Percentiles rank a stretch among this genome's conserved stretches.
phyloP scores from a whole-genome alignment of 2,797 vertebrate genomes.

The Malacoctenus gilli region DNA sequence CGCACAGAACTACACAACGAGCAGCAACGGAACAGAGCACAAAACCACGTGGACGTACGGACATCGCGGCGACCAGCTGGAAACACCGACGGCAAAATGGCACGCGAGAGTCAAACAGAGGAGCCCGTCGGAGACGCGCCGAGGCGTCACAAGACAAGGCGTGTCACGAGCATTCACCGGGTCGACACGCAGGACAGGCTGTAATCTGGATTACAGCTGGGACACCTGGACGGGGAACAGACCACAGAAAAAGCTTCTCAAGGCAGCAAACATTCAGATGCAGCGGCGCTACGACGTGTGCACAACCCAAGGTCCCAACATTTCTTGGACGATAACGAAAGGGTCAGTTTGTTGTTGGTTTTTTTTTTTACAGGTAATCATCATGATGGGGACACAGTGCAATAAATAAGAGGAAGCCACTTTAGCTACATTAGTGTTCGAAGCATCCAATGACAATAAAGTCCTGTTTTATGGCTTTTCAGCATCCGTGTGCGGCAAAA shows the following conservation, averaged over 20 bases:
- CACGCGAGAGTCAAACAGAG: conserved; percentile 48
- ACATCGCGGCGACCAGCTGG: conserved; percentile 44
- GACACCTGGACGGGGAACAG: conserved; percentile 43
- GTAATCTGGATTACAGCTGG: conserved; percentile 46
- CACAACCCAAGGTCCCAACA: conserved; percentile 38
- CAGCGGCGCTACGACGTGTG: conserved; percentile 47
- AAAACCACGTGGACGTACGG: conserved; percentile 41
- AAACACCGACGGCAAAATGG: conserved; percentile 57
- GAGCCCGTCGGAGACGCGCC: conserved; percentile 45
- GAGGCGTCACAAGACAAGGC: conserved; percentile 43
- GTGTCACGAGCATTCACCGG: conserved; percentile 53
- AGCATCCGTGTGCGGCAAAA: conserved; percentile 44
- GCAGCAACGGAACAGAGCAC: conserved; percentile 67
- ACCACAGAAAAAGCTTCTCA: conserved; percentile 48
- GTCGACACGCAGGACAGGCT: conserved; percentile 42
- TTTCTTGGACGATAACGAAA: conserved; percentile 28
- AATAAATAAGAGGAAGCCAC: conserved; percentile 49
- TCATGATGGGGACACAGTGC: conserved; percentile 43
- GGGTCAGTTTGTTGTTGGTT: conserved; percentile 24
- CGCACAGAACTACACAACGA: conserved; percentile 70
- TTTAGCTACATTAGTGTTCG: conserved; percentile 45
- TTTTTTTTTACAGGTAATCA: no score
- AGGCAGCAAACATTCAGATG: conserved; percentile 49
- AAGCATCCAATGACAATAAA: conserved; percentile 32
- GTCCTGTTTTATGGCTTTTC: conserved; percentile 57